Percentiles rank a stretch among this genome's conserved stretches.
phyloP scores from a whole-genome alignment of 1,140 invertebrate genomes.

The Temnothorax curvispinosus region DNA sequence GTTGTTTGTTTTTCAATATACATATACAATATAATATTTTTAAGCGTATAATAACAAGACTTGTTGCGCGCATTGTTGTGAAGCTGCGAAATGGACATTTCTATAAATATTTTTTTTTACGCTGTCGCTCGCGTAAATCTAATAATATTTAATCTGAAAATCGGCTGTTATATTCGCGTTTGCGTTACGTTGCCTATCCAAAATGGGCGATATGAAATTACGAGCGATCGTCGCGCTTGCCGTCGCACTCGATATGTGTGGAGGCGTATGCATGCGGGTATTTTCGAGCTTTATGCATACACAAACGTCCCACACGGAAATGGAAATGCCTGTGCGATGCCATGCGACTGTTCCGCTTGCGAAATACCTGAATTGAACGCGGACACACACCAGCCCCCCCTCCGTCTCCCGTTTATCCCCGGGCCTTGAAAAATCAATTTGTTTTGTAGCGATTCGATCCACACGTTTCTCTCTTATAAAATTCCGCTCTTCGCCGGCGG shows the following conservation, averaged over 20 bases:
- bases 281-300: slow-evolving; percentile 31
- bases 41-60: slow-evolving; percentile 1
- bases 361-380: slow-evolving; percentile 32
- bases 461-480: slow-evolving; percentile 47
- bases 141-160: slow-evolving; percentile 50
- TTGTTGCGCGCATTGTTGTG: slow-evolving; percentile 47
- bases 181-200: neutral
- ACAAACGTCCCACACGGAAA: slow-evolving; percentile 46
- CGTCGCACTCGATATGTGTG: neutral
- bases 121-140: neutral
- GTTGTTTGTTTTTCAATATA: neutral
- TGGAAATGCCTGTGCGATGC: slow-evolving; percentile 55
- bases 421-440: slow-evolving; percentile 55
- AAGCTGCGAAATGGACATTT: neutral
- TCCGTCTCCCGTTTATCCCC: neutral
- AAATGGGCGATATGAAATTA: slow-evolving; percentile 56
- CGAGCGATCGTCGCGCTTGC: slow-evolving; percentile 35
- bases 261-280: slow-evolving; percentile 1
- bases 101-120: neutral
- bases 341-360: slow-evolving; percentile 55
- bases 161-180: slow-evolving; percentile 9
- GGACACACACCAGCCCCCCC: slow-evolving; percentile 5
- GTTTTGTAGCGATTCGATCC: slow-evolving; percentile 52
- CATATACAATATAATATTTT: neutral
- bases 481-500: slow-evolving; percentile 6